Evolutionary conservation across 2,113 vertebrate species (phyloP).

Genomic region (Paralichthys olivaceus): DNA sequence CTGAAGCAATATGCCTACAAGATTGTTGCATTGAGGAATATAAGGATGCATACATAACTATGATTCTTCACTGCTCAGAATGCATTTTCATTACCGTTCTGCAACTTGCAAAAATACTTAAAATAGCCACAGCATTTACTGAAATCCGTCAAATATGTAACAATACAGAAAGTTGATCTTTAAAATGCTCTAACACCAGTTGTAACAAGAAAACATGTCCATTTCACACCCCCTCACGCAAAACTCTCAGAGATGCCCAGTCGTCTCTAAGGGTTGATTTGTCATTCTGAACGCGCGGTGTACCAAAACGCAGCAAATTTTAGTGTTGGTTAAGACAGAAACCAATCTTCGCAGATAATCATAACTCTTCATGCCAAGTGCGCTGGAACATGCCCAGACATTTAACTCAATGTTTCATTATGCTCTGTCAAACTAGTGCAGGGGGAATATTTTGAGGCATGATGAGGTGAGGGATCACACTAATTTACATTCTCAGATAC

Average conservation of each 20-base stretch:
- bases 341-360: conserved; percentile 45
- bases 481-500: conserved; percentile 61
- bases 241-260: conserved; percentile 21
- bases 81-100: not conserved
- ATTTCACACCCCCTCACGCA: conserved; percentile 43
- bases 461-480: conserved; percentile 58
- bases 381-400: conserved; percentile 38
- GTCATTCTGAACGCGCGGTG: conserved; percentile 30
- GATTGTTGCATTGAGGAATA: conserved; percentile 4
- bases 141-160: conserved; percentile 18
- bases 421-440: conserved; percentile 47
- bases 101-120: not conserved
- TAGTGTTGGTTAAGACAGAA: conserved; percentile 39
- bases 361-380: conserved; percentile 41
- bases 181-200: conserved; percentile 2
- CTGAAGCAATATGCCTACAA: not conserved
- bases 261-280: conserved; percentile 38
- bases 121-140: conserved; percentile 1
- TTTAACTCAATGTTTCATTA: conserved; percentile 52
- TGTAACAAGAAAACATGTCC: not conserved
- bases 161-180: conserved; percentile 3
- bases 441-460: conserved; percentile 51
- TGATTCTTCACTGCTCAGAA: conserved; percentile 1
- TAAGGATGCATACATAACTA: not conserved
- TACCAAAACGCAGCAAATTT: conserved; percentile 30